Evolutionary conservation across 2,113 vertebrate genomes (phyloP).

Genomic region (Trogon surrucura): DNA sequence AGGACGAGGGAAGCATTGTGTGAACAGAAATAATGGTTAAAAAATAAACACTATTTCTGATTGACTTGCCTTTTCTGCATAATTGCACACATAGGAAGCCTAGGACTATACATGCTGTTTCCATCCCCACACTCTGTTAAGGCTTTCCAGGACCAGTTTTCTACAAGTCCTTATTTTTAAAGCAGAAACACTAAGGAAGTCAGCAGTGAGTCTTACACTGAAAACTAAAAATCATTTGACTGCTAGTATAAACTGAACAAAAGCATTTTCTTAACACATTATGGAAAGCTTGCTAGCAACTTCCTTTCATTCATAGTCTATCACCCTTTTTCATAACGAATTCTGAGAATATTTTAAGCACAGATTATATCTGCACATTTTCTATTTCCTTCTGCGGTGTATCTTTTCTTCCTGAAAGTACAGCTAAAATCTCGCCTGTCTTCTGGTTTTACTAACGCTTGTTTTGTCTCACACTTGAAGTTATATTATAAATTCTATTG

Average conservation of each 20-base stretch:
- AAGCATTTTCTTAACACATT: not conserved
- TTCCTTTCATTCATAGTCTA: conserved; percentile 1
- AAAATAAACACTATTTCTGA: not conserved
- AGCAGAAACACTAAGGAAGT: not conserved
- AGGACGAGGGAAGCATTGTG: not conserved
- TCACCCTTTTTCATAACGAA: not conserved
- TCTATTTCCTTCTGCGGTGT: not conserved
- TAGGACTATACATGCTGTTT: not conserved
- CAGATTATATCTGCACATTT: conserved; percentile 38
- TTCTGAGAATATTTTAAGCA: conserved; percentile 32
- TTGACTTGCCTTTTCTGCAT: not conserved
- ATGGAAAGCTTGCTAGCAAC: not conserved
- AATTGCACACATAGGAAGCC: not conserved
- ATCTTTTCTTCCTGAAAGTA: not conserved
- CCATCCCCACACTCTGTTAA: not conserved
- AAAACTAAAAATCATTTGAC: not conserved
- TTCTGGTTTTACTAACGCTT: not conserved
- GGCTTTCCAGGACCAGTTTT: not conserved
- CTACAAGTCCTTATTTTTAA: not conserved
- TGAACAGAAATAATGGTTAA: not conserved
- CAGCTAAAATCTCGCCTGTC: not conserved
- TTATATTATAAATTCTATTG: not conserved
- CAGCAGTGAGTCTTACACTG: not conserved
- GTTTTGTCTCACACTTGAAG: conserved; percentile 15
- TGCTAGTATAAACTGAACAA: not conserved